Conservation (phyloP, 2,113 vertebrate species). For the Caranx melampygus region DNA sequence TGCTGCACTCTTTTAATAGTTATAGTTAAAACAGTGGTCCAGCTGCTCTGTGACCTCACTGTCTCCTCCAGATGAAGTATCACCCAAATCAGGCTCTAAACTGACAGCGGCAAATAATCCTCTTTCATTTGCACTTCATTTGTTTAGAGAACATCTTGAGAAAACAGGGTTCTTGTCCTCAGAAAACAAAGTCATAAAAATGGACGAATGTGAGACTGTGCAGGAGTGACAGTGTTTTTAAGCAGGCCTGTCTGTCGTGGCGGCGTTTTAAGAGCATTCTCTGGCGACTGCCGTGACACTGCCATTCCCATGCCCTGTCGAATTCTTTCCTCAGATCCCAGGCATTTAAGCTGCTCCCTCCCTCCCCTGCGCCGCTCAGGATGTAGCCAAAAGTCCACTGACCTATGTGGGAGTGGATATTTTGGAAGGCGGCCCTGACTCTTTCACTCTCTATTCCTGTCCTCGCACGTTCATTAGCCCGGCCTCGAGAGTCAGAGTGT, state of each 20-base stretch:
- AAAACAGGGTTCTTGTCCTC: constrained; percentile 64
- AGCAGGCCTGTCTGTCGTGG: constrained; percentile 83
- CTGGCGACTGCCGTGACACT: constrained; percentile 90
- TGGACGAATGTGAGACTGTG: constrained; percentile 52
- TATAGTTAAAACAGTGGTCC: not conserved
- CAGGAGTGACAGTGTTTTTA: constrained; percentile 72
- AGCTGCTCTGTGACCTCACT: constrained; percentile 32
- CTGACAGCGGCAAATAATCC: constrained; percentile 60
- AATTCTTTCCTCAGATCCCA: constrained; percentile 93
- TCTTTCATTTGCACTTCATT: constrained; percentile 57
- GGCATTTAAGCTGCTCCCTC: constrained; percentile 84
- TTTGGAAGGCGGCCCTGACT: constrained; percentile 86
- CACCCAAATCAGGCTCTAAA: constrained; percentile 16
- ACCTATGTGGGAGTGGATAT: constrained; percentile 91
- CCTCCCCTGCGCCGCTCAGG: constrained; percentile 88
- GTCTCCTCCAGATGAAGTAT: constrained; percentile 17
- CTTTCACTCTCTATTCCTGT: constrained; percentile 83
- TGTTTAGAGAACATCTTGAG: constrained; percentile 75
- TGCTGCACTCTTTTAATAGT: not conserved
- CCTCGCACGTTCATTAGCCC: constrained; percentile 88
- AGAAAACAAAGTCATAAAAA: constrained; percentile 70
- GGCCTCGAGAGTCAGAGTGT: constrained; percentile 85
- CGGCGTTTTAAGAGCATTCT: constrained; percentile 92
- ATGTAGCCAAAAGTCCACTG: constrained; percentile 96
- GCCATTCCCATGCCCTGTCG: constrained; percentile 94